phyloP scores from a whole-genome alignment of 1,140 invertebrate genomes.

The Drosophila jambulina region DNA sequence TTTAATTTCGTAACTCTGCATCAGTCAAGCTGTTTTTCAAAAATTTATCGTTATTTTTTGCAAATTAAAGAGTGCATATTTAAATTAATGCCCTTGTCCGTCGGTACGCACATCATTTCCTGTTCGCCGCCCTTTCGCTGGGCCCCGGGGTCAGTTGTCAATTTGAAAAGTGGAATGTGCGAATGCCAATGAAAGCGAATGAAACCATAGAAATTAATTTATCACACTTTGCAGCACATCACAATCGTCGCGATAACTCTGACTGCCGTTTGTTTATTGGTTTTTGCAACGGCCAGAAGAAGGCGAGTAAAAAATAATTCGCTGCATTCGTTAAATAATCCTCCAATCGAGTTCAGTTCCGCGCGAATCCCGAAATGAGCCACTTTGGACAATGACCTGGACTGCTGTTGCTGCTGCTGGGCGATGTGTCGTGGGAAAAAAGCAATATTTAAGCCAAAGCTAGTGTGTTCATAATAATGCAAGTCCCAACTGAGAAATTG shows the following conservation, averaged over 20 bases:
- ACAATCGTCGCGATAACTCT: slow-evolving; percentile 71
- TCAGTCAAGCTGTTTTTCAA: slow-evolving; percentile 11
- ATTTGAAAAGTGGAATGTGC: slow-evolving; percentile 68
- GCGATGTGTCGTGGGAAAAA: slow-evolving; percentile 63
- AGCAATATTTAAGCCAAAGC: slow-evolving; percentile 55
- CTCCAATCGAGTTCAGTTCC: slow-evolving; percentile 38
- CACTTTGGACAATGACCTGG: slow-evolving; percentile 55
- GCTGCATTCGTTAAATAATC: slow-evolving; percentile 62
- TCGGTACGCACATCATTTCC: slow-evolving; percentile 36
- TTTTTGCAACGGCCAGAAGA: slow-evolving; percentile 25
- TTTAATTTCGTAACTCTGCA: slow-evolving; percentile 5
- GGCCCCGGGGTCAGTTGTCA: slow-evolving; percentile 55
- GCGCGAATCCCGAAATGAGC: slow-evolving; percentile 35
- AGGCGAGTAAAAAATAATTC: slow-evolving; percentile 35
- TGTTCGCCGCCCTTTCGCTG: slow-evolving; percentile 34
- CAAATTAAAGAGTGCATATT: slow-evolving; percentile 20
- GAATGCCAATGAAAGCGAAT: slow-evolving; percentile 78
- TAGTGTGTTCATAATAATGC: slow-evolving; percentile 77
- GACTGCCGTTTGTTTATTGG: slow-evolving; percentile 59
- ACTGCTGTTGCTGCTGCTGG: slow-evolving; percentile 13
- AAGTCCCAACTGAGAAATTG: slow-evolving; percentile 60
- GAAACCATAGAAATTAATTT: slow-evolving; percentile 84
- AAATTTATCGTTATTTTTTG: slow-evolving; percentile 8
- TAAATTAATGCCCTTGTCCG: slow-evolving; percentile 41
- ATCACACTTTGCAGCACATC: slow-evolving; percentile 78